These are phyloP conservation scores for Sturmia bella DNA, from an alignment of 2,888 invertebrate genomes.

Conservation along the genomic window DNA sequence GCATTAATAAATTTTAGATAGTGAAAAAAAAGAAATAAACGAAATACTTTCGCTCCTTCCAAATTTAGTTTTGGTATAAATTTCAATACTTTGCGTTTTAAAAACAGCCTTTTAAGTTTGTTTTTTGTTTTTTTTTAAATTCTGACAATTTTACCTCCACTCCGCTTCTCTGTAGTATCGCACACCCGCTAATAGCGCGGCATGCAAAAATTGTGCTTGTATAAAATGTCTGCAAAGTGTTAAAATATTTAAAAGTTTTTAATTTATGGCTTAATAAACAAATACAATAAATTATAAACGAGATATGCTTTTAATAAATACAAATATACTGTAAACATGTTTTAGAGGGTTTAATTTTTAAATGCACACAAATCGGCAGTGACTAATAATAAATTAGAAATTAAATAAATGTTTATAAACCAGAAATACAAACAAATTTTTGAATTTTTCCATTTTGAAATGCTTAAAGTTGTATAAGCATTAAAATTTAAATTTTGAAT, in stretches of 20 bases:
- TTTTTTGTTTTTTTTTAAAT: no score
- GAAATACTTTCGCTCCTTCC: no score
- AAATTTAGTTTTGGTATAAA: no score
- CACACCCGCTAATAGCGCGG: background rate
- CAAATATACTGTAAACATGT: background rate
- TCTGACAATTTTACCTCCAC: no score
- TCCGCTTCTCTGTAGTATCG: no score
- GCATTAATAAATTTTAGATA: slow-evolving; percentile 44
- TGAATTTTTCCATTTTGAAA: no score
- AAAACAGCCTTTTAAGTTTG: no score
- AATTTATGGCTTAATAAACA: slow-evolving; percentile 62
- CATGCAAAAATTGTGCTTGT: background rate
- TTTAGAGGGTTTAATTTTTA: slow-evolving; percentile 3
- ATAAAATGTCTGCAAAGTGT: slow-evolving; percentile 47
- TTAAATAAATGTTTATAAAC: background rate
- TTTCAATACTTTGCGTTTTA: no score
- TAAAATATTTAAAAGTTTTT: slow-evolving; percentile 65
- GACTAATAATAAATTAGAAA: slow-evolving; percentile 39
- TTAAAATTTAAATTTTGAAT: no score
- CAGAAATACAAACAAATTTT: background rate
- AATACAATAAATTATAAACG: slow-evolving; percentile 52
- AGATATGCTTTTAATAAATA: slow-evolving; percentile 43
- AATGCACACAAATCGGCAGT: slow-evolving; percentile 33
- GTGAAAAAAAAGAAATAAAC: background rate
- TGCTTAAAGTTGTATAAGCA: no score